Base-by-base conservation (phyloP, 30 jellyfish, hydroid and myxozoan genomes). In the Aurelia sp. region DNA sequence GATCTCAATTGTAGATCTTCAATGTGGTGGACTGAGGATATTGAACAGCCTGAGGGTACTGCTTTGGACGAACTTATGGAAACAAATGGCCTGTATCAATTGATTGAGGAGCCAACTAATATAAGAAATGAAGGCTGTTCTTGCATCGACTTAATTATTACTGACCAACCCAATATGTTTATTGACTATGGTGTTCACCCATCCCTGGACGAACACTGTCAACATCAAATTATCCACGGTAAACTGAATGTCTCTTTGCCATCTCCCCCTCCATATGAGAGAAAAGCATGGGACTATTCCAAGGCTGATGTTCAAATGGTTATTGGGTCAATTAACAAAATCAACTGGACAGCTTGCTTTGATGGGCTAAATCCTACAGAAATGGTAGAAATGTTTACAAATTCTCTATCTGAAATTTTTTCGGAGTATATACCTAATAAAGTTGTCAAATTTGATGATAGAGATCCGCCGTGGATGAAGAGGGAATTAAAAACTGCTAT, bases 381-480 rank as follows among this genome's bases (percentile, higher is more conserved):
- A 80, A 80, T 80, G 72, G 91, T 67, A 33, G 91, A 80, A 31
- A 41, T 58, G 3, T 78, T 78, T 47, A 78, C 78, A 60, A 52
- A 66, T 64, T 57, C 84, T 66, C 47, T 80, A 64, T 80, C 72
- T 44, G 81, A 64, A 35, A 35, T 78, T 24, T 78, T 63, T 51
- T 63, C 82, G 58, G 20, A 41, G 67, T 66, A 80, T 44, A 80
- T 80, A 64, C 72, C 83, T 24, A 80, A 66, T 80, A 63, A n/a
- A 51, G 78, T 80, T 57, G 91, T 80, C 50, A 80, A 66, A 80
- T 80, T 66, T 67, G 82, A 80, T 66, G 91, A 80, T 51, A 80
- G 66, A 33, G 91, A 48, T 80, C 74, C 91, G 50, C 91, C 83
- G 55, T 80, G 91, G 91, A 67, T 80, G 91, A 80, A 66, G 74